phyloP scores from a whole-genome alignment of 2,113 vertebrate species.

The Kryptolebias marmoratus region DNA sequence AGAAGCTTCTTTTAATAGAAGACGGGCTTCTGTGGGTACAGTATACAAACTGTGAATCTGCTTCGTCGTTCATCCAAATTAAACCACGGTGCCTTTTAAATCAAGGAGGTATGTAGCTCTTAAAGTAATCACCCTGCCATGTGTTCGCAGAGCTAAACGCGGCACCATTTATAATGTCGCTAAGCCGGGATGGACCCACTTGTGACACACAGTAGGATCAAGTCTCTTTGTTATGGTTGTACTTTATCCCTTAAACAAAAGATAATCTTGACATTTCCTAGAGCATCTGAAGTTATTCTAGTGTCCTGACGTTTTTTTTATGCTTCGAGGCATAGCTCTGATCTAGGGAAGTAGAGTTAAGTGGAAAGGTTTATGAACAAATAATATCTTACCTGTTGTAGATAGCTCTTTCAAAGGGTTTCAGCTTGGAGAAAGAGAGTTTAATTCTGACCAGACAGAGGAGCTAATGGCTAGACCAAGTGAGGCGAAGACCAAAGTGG shows the following conservation, averaged over 20 bases:
- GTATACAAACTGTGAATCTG: constrained; percentile 31
- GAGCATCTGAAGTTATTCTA: constrained; percentile 33
- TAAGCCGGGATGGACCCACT: constrained; percentile 30
- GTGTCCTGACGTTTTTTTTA: too few relatives aligned
- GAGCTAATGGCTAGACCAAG: too few relatives aligned
- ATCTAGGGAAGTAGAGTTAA: too few relatives aligned
- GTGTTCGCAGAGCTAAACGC: constrained; percentile 59
- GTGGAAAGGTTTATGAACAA: too few relatives aligned
- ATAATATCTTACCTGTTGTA: too few relatives aligned
- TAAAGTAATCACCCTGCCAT: constrained; percentile 40
- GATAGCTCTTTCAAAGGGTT: too few relatives aligned
- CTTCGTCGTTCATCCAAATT: constrained; percentile 60
- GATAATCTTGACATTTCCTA: constrained; percentile 23
- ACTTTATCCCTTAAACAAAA: constrained; percentile 34
- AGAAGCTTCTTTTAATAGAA: constrained; percentile 52
- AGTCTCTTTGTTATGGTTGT: constrained; percentile 60
- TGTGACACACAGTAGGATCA: constrained; percentile 42
- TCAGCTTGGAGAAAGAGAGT: too few relatives aligned
- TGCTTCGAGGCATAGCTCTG: too few relatives aligned
- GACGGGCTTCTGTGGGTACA: constrained; percentile 9
- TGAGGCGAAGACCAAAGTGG: too few relatives aligned
- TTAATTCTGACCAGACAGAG: too few relatives aligned
- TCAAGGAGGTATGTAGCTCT: constrained; percentile 45
- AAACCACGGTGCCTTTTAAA: constrained; percentile 58
- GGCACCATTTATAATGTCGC: constrained; percentile 41